phyloP scores from a whole-genome alignment of 2,888 invertebrate species.

The Orthonevra nobilis region DNA sequence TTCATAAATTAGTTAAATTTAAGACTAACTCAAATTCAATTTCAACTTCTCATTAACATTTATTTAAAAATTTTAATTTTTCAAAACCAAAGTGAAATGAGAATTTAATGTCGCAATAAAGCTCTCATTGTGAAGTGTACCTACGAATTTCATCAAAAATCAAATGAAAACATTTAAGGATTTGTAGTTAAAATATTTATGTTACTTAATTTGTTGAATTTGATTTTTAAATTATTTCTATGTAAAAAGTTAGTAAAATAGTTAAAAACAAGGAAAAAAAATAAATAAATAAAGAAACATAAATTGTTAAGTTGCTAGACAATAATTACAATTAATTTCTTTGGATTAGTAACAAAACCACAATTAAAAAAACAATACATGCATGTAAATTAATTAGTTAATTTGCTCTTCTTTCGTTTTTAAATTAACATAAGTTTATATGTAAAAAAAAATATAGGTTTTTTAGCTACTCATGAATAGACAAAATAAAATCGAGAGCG shows the following conservation, averaged over 20 bases:
- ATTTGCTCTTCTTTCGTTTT: conserved; percentile 10
- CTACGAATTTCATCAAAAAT: conserved; percentile 65
- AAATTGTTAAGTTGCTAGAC: conserved; percentile 71
- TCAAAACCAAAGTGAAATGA: conserved; percentile 13
- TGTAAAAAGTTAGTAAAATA: conserved; percentile 41
- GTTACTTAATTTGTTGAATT: neutral
- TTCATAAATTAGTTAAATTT: conserved; percentile 57
- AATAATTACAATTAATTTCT: conserved; percentile 71
- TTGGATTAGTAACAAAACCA: conserved; percentile 44
- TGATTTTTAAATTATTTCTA: conserved; percentile 24
- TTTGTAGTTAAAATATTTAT: conserved; percentile 13
- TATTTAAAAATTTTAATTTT: conserved; percentile 14
- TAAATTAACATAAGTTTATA: neutral
- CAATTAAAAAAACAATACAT: conserved; percentile 12
- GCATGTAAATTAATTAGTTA: conserved; percentile 37
- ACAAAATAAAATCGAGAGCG: conserved; percentile 14
- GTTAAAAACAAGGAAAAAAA: conserved; percentile 30
- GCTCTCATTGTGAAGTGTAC: conserved; percentile 63
- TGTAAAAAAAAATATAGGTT: conserved; percentile 21
- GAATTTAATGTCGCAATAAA: neutral
- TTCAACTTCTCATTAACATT: conserved; percentile 4
- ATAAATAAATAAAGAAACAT: conserved; percentile 39
- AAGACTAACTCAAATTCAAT: conserved; percentile 56
- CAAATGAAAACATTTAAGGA: conserved; percentile 1
- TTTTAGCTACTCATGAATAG: conserved; percentile 23